Conservation (phyloP, 2,113 vertebrate species). For the Orycteropus afer region DNA sequence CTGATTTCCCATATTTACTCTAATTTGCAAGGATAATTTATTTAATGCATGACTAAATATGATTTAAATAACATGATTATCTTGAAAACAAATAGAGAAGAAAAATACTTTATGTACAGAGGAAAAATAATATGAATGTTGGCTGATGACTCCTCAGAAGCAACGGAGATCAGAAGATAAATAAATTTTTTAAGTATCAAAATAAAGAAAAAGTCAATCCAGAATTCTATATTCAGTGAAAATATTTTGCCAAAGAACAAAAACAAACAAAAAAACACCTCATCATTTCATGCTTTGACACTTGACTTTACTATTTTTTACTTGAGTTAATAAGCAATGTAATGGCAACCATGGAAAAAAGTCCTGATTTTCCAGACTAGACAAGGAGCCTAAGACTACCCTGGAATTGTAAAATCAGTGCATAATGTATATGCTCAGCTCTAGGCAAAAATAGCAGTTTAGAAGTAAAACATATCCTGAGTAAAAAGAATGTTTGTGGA, state of each 20-base stretch:
- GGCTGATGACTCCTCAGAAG: conserved; percentile 4
- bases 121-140: not conserved
- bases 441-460: not conserved
- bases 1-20: not conserved
- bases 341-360: not conserved
- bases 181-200: conserved; percentile 15
- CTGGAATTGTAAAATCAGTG: conserved; percentile 43
- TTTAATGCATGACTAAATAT: conserved; percentile 8
- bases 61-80: not conserved
- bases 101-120: not conserved
- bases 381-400: too few species aligned
- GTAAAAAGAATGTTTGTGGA: conserved; percentile 33
- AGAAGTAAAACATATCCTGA: not conserved
- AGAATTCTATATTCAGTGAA: conserved; percentile 40
- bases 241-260: too few species aligned
- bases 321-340: conserved; percentile 28
- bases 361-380: conserved; percentile 8
- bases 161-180: conserved; percentile 13
- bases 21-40: not conserved
- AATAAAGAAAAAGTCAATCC: conserved; percentile 31
- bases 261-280: not conserved
- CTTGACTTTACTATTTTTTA: conserved; percentile 33
- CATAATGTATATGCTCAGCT: not conserved
- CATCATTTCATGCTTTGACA: not conserved
- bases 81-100: conserved; percentile 2